Evolutionary conservation across 2,888 invertebrate genomes (phyloP), one percentile per base, ranked within the genome.

Genomic region (Tenthredo notha): DNA sequence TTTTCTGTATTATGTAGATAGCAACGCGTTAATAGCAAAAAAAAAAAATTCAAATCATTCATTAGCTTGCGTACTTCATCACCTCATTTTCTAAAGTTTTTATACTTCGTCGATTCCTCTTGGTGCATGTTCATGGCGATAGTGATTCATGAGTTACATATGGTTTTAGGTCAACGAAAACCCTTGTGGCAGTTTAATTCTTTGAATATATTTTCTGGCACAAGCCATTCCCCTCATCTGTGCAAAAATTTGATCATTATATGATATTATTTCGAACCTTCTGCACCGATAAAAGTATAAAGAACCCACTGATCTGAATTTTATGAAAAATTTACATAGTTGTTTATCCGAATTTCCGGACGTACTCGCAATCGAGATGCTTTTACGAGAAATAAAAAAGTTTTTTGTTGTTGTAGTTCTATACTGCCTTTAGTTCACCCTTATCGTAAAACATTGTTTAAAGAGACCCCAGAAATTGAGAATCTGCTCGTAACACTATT

Each of bases 401-500:
- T 74, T 25, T 43, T 43, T 29, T 25, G 2, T 47, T 74, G 40
- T 21, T 37, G 43, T 43, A 25, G n/a, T 43, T 43, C 43, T 43
- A 40, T 67, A 67, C 67, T 29, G 33, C 21, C 15, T 33, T 33
- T 33, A 25, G 72, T 74, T 74, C 43, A 40, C n/a, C 72, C n/a
- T 21, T 72, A 40, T 72, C 40, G 72, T 74, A 10, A 21, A 74
- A 43, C 43, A 2, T 43, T 72, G 72, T 72, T 72, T 33, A 25
- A 67, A 67, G 12, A 67, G 12, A 67, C 21, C 72, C 72, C 7
- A 43, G 43, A 43, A n/a, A 21, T 12, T 6, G 37, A 37, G 25
- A 25, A 75, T 47, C 21, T 25, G 77, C 50, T 77, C 33, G 2
- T 25, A 15, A 9, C 12, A 50, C 33, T 50, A 29, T 29, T 77